Evolutionary conservation across 1,140 invertebrate species (phyloP), one percentile per base, ranked within the genome.

Genomic region (Drosophila bifasciata): DNA sequence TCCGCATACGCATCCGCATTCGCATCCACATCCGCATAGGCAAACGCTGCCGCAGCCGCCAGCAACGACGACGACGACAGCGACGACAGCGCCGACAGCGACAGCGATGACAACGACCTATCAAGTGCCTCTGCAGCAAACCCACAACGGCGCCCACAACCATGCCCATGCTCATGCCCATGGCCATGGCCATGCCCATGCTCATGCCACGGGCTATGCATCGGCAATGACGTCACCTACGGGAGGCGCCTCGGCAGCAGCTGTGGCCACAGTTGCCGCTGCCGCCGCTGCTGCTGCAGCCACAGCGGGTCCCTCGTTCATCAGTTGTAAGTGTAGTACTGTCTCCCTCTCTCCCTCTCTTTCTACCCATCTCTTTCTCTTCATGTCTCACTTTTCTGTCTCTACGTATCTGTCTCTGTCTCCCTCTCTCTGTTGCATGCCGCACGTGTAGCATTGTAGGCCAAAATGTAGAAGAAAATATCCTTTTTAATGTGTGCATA

Each of bases 1-100:
- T 64, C 91, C 95, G 11, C 94, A 95, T 90, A 74, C 70, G 59
- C 53, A 71, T 19, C 32, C 32, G 11, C 32, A 36, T 36, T 36
- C 32, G 32, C 32, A 36, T 36, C 32, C 32, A 36, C 52, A 55
- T 44, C 91, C 95, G 13, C 94, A 95, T 90, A 74, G 70, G 59
- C 53, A 71, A 46, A 3, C 28, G 28, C 9, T 28, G 28, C 32
- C 11, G 32, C 9, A 9, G 32, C 9, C 3, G 17, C 40, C 15
- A 58, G 28, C 45, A 40, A 50, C 64, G 52, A 69, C 61, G 39
- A 45, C 48, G 59, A 43, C 25, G 23, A 44, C 5, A 55, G 23
- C 32, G 36, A 21, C 45, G 36, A 46, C 19, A 19, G 8, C 50
- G 19, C 62, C 68, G 19, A 48, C 66, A 45, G 46, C 62, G 58